phyloP scores from a whole-genome alignment of 2,888 invertebrate genomes.

The Himalopsyche kuldschensis region DNA sequence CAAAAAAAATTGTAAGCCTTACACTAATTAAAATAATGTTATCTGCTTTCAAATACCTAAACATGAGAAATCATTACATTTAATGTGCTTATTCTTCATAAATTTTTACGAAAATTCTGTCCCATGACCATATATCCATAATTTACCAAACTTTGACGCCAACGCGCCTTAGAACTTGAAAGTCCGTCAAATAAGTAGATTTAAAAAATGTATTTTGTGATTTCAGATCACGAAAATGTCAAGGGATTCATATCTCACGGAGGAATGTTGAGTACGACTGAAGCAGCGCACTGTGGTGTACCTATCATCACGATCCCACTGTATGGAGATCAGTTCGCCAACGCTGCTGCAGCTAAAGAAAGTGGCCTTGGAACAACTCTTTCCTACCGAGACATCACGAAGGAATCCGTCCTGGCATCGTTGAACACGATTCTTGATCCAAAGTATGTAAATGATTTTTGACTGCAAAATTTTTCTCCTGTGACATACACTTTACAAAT shows the following conservation, averaged over 20 bases:
- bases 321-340: slow-evolving; percentile 71
- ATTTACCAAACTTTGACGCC: no score
- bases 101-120: no score
- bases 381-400: slow-evolving; percentile 60
- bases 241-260: slow-evolving; percentile 69
- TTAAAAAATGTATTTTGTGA: neutral
- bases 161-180: no score
- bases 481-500: no score
- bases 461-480: no score
- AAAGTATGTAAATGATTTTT: slow-evolving; percentile 51
- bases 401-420: slow-evolving; percentile 58
- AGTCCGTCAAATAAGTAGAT: no score
- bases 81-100: no score
- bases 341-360: slow-evolving; percentile 63
- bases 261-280: slow-evolving; percentile 68
- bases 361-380: slow-evolving; percentile 63
- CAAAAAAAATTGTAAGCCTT: no score
- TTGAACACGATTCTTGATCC: slow-evolving; percentile 61
- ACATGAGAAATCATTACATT: no score
- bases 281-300: slow-evolving; percentile 67
- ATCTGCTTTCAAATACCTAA: no score
- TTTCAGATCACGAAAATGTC: slow-evolving; percentile 68
- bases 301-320: slow-evolving; percentile 69
- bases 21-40: no score
- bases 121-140: no score